A percentile compares a stretch with the other conserved stretches of the same genome.
These are phyloP conservation scores for Leptatherina wallacei DNA, from an alignment of 2,797 vertebrate genomes.

Conservation along the genomic window DNA sequence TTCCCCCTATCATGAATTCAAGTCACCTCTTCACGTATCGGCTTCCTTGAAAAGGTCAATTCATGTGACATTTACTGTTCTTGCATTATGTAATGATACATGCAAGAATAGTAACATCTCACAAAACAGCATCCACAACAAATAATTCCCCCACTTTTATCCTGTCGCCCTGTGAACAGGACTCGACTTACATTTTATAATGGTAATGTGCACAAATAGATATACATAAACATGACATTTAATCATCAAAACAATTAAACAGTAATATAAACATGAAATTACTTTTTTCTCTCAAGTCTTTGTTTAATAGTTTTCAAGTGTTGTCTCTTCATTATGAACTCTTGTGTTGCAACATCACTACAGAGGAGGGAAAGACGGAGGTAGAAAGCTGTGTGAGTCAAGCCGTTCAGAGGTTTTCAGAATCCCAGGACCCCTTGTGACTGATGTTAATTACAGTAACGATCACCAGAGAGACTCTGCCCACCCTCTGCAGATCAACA, in stretches of 20 bases:
- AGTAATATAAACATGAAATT: neutral
- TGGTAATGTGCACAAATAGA: no score
- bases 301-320: neutral
- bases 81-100: neutral
- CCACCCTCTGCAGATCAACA: slow-evolving; percentile 28
- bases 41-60: neutral
- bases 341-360: neutral
- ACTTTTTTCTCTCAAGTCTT: neutral
- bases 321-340: slow-evolving; percentile 3
- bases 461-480: slow-evolving; percentile 59
- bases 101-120: no score
- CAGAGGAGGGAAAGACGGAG: slow-evolving; percentile 25
- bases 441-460: slow-evolving; percentile 75
- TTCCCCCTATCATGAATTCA: no score
- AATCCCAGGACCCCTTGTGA: slow-evolving; percentile 57
- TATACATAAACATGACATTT: neutral
- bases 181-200: no score
- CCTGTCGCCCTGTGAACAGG: no score
- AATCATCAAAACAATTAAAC: neutral
- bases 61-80: neutral
- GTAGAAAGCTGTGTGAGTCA: slow-evolving; percentile 27
- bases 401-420: slow-evolving; percentile 50
- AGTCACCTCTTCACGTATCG: no score
- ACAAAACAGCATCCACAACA: no score
- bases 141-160: no score